These are phyloP conservation scores for Ceratoteleas bidentatus DNA, from an alignment of 1,140 invertebrate species.

Conservation along the genomic window DNA sequence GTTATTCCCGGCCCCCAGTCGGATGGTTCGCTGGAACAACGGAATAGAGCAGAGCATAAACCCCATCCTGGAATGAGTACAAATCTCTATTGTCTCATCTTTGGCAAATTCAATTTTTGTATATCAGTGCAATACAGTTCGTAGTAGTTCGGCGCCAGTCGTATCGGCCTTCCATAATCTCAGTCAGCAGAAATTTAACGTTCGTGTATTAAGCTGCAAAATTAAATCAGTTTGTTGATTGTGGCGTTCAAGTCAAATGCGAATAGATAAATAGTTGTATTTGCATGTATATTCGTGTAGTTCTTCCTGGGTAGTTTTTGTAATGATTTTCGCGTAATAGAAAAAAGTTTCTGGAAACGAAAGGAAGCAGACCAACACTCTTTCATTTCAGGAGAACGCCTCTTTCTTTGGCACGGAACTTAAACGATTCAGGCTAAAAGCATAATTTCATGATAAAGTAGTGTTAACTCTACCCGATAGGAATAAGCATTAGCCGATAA, in stretches of 20 bases:
- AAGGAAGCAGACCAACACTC: too few relatives aligned
- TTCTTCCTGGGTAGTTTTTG: too few relatives aligned
- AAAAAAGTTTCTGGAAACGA: too few relatives aligned
- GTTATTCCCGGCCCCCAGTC: not conserved
- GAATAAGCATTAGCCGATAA: too few relatives aligned
- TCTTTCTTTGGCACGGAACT: too few relatives aligned
- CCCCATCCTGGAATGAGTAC: conserved; percentile 8
- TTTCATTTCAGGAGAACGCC: too few relatives aligned
- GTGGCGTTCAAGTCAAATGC: not conserved
- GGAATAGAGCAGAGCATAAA: conserved; percentile 14
- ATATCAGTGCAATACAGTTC: not conserved
- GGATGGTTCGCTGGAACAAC: conserved; percentile 2
- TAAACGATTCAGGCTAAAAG: too few relatives aligned
- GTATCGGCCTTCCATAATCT: conserved; percentile 5
- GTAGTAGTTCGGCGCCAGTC: not conserved
- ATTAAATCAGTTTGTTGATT: not conserved
- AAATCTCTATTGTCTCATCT: conserved; percentile 29
- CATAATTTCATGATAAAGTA: too few relatives aligned
- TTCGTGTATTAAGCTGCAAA: not conserved
- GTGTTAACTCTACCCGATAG: too few relatives aligned
- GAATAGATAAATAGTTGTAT: not conserved
- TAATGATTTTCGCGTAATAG: too few relatives aligned
- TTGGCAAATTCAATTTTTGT: conserved; percentile 20
- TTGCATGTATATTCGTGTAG: too few relatives aligned
- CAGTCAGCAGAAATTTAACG: conserved; percentile 18